Evolutionary conservation across 2,888 invertebrate species (phyloP).

Genomic region (Beris morrisii): DNA sequence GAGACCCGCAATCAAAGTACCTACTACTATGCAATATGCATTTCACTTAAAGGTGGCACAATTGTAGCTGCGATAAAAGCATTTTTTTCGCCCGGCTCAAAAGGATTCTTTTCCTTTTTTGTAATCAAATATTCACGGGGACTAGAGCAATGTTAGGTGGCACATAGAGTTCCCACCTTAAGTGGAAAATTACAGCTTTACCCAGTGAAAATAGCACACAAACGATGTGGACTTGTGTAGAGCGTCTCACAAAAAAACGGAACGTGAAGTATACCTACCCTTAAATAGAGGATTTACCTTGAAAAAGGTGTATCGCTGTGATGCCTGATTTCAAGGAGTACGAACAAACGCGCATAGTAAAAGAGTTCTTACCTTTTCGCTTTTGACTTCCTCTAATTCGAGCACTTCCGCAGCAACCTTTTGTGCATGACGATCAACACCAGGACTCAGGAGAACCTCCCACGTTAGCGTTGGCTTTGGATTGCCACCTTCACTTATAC

Average conservation of each 20-base stretch:
- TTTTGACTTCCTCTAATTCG: constrained; percentile 55
- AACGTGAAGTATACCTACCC: too few species aligned
- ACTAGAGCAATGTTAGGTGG: neutral
- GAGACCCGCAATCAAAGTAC: constrained; percentile 2
- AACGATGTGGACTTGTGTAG: constrained; percentile 27
- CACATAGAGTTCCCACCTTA: constrained; percentile 8
- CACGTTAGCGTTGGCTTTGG: constrained; percentile 64
- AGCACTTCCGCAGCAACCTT: constrained; percentile 59
- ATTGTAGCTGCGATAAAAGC: too few species aligned
- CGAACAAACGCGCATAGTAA: too few species aligned
- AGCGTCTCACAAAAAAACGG: constrained; percentile 1
- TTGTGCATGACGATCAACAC: constrained; percentile 62
- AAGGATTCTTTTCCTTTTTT: constrained; percentile 15
- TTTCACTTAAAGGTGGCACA: too few species aligned
- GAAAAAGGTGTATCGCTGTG: too few species aligned
- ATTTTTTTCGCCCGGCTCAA: neutral
- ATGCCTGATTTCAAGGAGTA: too few species aligned
- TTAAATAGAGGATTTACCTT: too few species aligned
- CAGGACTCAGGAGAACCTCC: constrained; percentile 58
- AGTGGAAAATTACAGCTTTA: constrained; percentile 29
- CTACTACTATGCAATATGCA: too few species aligned
- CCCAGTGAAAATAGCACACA: constrained; percentile 24
- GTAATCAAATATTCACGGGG: constrained; percentile 34
- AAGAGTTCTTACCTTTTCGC: constrained; percentile 49
- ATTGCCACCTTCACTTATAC: constrained; percentile 82